phyloP scores from a whole-genome alignment of 2,797 vertebrate genomes.

The Scleropages formosus region DNA sequence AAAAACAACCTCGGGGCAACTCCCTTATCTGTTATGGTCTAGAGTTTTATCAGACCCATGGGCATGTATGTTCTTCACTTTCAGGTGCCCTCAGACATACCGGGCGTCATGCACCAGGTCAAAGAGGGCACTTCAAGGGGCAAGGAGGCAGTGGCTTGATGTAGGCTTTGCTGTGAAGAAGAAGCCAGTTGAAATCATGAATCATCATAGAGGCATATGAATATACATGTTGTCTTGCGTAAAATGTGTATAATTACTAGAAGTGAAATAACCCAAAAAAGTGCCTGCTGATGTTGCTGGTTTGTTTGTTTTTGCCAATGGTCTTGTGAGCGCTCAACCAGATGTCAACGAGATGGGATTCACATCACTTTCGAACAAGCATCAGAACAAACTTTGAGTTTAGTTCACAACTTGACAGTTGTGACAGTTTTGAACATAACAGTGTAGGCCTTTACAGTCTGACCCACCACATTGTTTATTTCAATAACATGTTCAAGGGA shows the following conservation, averaged over 20 bases:
- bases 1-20: conserved; percentile 44
- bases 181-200: too few species aligned
- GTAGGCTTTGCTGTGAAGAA: conserved; percentile 37
- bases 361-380: not conserved
- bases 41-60: conserved; percentile 55
- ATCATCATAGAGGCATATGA: too few species aligned
- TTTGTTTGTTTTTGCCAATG: not conserved
- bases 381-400: conserved; percentile 8
- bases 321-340: not conserved
- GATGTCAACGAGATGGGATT: not conserved
- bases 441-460: conserved; percentile 1
- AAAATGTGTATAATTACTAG: not conserved
- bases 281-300: conserved; percentile 2
- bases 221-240: too few species aligned
- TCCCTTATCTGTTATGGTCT: conserved; percentile 53
- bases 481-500: conserved; percentile 42
- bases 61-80: conserved; percentile 58
- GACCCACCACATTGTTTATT: conserved; percentile 55
- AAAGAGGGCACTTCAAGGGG: not conserved
- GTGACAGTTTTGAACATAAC: conserved; percentile 38
- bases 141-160: conserved; percentile 40
- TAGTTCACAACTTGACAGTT: conserved; percentile 35
- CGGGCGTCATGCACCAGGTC: not conserved
- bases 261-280: not conserved
- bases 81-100: conserved; percentile 53